Percentiles rank a stretch among this genome's conserved stretches.
Evolutionary conservation across 2,797 vertebrate species (phyloP).

Genomic region (Tragelaphus oryx): DNA sequence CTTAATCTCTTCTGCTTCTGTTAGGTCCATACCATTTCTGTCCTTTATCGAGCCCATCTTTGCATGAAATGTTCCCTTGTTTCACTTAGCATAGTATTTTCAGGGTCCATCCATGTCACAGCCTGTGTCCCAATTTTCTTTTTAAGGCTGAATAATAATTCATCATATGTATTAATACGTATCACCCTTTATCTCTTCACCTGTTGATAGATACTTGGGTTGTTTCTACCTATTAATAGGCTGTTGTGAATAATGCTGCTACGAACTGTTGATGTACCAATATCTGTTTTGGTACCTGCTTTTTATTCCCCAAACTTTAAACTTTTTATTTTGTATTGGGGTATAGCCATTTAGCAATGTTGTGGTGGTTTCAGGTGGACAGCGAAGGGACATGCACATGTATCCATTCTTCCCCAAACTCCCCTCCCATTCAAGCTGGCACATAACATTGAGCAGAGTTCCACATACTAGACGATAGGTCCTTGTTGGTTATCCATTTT

Average conservation of each 20-base stretch:
- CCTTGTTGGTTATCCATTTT: neutral
- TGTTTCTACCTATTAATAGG: neutral
- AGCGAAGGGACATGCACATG: neutral
- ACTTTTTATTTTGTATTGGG: neutral
- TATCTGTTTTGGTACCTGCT: neutral
- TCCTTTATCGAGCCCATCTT: too few relatives aligned
- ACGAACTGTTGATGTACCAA: neutral
- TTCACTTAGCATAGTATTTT: neutral
- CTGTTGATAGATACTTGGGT: neutral
- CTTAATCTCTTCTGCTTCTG: too few relatives aligned
- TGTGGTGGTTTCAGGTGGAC: neutral
- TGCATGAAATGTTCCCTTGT: neutral
- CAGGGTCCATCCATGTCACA: neutral
- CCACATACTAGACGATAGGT: neutral
- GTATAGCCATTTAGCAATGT: neutral
- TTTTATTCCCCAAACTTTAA: neutral
- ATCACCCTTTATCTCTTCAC: neutral
- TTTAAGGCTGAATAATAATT: neutral
- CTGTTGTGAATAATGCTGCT: neutral
- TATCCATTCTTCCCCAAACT: neutral
- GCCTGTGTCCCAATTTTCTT: neutral
- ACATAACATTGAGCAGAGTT: neutral
- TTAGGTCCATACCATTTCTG: too few relatives aligned
- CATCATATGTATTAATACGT: neutral
- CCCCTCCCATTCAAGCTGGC: neutral